phyloP scores from a whole-genome alignment of 2,113 vertebrate species.

The Girardinichthys multiradiatus region DNA sequence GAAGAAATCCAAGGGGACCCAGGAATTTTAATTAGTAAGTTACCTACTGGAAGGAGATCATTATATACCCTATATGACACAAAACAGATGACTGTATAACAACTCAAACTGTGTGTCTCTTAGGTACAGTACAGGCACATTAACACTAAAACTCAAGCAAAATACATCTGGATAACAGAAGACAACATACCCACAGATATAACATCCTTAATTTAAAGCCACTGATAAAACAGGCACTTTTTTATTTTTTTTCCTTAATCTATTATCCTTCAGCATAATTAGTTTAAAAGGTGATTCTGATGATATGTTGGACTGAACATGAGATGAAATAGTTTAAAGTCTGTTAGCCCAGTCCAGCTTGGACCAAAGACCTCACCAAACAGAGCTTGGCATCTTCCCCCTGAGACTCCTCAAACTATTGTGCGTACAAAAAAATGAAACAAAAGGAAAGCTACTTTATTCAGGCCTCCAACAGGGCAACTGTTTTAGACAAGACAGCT shows the following conservation, averaged over 20 bases:
- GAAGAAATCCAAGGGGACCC: background rate
- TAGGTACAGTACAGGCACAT: conserved; percentile 24
- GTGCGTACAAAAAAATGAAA: conserved; percentile 45
- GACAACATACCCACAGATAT: conserved; percentile 6
- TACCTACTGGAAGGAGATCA: background rate
- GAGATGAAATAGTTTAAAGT: background rate
- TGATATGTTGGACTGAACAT: background rate
- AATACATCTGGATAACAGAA: conserved; percentile 2
- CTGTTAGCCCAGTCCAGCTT: background rate
- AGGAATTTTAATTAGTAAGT: background rate
- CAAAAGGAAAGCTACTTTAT: conserved; percentile 1
- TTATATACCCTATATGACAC: background rate
- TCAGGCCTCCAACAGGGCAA: conserved; percentile 1
- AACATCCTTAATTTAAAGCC: conserved; percentile 10
- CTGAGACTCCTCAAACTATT: conserved; percentile 9
- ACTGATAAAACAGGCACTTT: background rate
- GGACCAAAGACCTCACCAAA: background rate
- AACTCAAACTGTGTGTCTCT: background rate
- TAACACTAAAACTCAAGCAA: conserved; percentile 20
- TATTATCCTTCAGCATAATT: background rate
- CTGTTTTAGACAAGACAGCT: conserved; percentile 17
- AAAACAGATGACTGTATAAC: background rate
- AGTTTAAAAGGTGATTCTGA: conserved; percentile 1
- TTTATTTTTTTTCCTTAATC: background rate
- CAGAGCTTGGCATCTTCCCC: background rate